Evolutionary conservation across 2,888 invertebrate genomes (phyloP).

Genomic region (Rugalucina vietnamica): DNA sequence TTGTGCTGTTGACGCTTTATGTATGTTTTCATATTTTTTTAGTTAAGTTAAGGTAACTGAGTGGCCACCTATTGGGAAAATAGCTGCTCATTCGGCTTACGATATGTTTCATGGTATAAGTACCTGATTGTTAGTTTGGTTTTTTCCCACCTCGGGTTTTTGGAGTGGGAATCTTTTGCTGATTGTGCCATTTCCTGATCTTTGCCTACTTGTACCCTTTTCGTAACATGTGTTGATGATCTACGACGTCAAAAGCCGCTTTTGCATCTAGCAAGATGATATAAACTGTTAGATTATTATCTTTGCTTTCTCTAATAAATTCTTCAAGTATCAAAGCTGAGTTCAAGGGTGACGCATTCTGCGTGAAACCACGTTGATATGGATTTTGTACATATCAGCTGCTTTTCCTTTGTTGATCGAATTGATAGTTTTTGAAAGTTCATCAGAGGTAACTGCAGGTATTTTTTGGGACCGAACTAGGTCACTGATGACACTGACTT

Average conservation of each 20-base stretch:
- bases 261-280: slow-evolving; percentile 30
- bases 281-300: background rate
- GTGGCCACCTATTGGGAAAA: no score
- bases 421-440: slow-evolving; percentile 15
- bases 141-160: no score
- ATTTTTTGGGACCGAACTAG: background rate
- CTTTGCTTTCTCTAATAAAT: background rate
- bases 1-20: no score
- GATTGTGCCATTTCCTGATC: no score
- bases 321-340: background rate
- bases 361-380: slow-evolving; percentile 22
- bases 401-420: slow-evolving; percentile 23
- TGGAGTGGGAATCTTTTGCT: no score
- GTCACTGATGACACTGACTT: background rate
- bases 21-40: no score
- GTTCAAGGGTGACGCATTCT: background rate
- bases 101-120: no score
- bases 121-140: no score
- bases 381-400: slow-evolving; percentile 11
- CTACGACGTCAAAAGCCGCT: slow-evolving; percentile 33
- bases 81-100: no score
- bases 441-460: background rate
- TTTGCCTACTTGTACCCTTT: no score
- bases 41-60: no score
- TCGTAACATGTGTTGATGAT: slow-evolving; percentile 26